phyloP scores from a whole-genome alignment of 2,113 vertebrate species.

The rat (Rattus norvegicus) region DNA sequence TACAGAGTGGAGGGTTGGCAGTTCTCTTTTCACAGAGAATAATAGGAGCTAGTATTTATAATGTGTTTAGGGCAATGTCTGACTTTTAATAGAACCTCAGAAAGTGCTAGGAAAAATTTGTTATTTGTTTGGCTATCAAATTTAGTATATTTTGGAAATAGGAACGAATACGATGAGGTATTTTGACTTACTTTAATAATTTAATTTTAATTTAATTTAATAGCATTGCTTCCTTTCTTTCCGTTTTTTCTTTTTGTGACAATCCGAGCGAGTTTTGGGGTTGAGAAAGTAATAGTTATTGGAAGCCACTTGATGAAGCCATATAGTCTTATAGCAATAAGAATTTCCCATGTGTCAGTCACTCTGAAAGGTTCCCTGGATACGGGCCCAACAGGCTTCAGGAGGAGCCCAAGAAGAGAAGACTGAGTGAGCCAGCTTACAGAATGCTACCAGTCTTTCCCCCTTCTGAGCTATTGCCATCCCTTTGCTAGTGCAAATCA shows the following conservation, averaged over 20 bases:
- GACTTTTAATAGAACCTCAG: neutral
- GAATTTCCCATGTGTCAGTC: neutral
- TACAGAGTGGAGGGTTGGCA: neutral
- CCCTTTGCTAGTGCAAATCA: conserved; percentile 5
- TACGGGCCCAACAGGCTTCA: neutral
- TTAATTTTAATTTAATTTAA: neutral
- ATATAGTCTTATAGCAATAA: neutral
- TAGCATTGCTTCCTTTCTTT: neutral
- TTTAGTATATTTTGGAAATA: neutral
- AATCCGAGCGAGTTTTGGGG: neutral
- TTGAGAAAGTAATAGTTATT: conserved; percentile 22
- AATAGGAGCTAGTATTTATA: conserved; percentile 7
- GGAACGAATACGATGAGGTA: neutral
- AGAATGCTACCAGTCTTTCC: neutral
- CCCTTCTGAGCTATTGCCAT: neutral
- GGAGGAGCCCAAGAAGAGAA: neutral
- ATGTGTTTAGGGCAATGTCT: neutral
- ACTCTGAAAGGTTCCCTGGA: neutral
- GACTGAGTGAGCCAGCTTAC: neutral
- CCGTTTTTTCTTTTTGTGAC: neutral
- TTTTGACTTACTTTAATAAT: conserved; percentile 7
- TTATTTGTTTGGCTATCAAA: neutral
- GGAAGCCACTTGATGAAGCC: neutral
- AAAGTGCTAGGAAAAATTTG: neutral
- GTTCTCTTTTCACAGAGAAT: neutral